Base-by-base conservation (phyloP, 92 coral and sea anemone genomes). In the Parazoanthus darwini region DNA sequence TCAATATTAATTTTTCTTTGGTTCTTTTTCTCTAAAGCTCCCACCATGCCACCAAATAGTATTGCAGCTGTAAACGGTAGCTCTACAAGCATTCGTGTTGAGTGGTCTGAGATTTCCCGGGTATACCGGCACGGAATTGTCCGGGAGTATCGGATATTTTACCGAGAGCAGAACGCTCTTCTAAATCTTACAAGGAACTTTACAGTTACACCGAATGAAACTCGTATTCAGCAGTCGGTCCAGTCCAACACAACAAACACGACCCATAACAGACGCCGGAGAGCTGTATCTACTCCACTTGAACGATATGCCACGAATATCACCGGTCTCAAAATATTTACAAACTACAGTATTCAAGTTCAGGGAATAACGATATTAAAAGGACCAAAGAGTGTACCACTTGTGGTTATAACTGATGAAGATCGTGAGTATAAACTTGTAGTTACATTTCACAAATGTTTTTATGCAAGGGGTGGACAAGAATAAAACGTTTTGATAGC, bases 321-420 rank as follows among this genome's bases (percentile, higher is more conserved):
- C 73, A 89, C 93, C 8, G 90, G 89, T 8, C 86, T 93, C 42
- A 44, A 77, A 63, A 89, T 93, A 54, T 93, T 89, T 90, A 91
- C 92, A 13, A 88, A 91, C 39, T 93, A 93, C 56, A 81, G 83
- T 0, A 79, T 93, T n/a, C 88, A 56, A 14, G 87, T 93, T 6
- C 89, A 90, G 37, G 94, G 86, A 18, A 71, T 54, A 22, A 93
- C 96, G 7, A 86, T 93, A 23, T 42, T 63, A 6, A 88, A 36
- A n/a, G 96, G 96, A 3, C 73, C 88, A 23, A 74, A 33, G 1
- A 89, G 88, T 58, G 65, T 77, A 58, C 87, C 89, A 37, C 80
- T 86, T 1, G 72, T 80, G 42, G 90, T 85, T 16, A 75, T 92
- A 26, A 93, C 95, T 9, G 95, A 91, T 75, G 95, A 93, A 87